Conservation (phyloP, 2,888 invertebrate genomes). For the Eumacrocentrus americanus region DNA sequence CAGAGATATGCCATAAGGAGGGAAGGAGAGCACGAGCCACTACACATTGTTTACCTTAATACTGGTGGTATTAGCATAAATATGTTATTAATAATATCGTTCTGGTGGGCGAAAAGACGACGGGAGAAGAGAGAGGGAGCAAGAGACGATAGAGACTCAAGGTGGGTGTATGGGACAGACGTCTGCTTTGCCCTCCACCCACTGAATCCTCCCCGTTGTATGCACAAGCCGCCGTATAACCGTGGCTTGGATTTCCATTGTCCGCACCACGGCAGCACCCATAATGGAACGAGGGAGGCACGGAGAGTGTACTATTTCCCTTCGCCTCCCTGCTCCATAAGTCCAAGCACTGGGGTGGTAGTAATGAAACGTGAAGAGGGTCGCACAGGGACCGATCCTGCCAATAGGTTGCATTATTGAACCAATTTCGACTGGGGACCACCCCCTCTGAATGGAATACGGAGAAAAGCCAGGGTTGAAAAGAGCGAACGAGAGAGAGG, state of each 20-base stretch:
- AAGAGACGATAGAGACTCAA: not conserved
- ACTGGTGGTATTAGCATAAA: conserved; percentile 23
- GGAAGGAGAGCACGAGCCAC: not conserved
- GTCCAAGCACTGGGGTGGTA: conserved; percentile 13
- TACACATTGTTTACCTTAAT: conserved; percentile 20
- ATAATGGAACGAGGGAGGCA: conserved; percentile 21
- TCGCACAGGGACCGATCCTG: conserved; percentile 26
- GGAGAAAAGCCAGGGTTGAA: not conserved
- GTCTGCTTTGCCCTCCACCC: conserved; percentile 33
- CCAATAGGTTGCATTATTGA: conserved; percentile 31
- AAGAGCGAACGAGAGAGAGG: not conserved
- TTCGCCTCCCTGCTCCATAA: conserved; percentile 2
- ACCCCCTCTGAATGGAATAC: conserved; percentile 1
- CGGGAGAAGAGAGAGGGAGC: not conserved
- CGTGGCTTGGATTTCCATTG: conserved; percentile 36
- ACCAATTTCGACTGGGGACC: conserved; percentile 18
- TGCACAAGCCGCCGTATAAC: conserved; percentile 40
- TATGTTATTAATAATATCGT: conserved; percentile 50
- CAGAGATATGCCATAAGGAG: not conserved
- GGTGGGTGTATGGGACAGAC: conserved; percentile 18
- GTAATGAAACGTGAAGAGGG: conserved; percentile 32
- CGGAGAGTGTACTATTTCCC: conserved; percentile 12
- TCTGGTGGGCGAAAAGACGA: not conserved
- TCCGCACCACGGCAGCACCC: conserved; percentile 11
- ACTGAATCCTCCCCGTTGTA: conserved; percentile 40